Evolutionary conservation across 92 coral and sea anemone species (phyloP).

Genomic region (Zoanthus sociatus): DNA sequence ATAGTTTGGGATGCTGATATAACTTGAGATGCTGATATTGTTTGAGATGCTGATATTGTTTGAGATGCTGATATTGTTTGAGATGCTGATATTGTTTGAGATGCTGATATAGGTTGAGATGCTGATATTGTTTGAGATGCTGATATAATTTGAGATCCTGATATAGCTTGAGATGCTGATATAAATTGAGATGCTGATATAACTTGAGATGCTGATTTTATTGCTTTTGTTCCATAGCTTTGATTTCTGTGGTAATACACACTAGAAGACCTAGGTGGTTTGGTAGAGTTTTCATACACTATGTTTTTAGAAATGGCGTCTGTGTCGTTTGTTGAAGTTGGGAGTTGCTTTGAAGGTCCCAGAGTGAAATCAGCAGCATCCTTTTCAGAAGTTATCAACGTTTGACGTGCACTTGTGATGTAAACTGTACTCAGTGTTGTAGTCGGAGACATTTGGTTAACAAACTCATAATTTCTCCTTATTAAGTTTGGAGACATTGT

Average conservation of each 20-base stretch:
- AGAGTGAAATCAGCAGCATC: background rate
- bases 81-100: background rate
- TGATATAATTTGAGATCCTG: too few species aligned
- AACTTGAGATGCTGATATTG: too few species aligned
- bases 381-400: background rate
- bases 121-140: background rate
- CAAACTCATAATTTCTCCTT: background rate
- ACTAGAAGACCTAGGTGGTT: background rate
- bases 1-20: background rate
- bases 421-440: background rate
- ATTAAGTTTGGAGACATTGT: background rate
- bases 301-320: background rate
- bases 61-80: too few species aligned
- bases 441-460: background rate
- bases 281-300: background rate
- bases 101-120: too few species aligned
- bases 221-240: background rate
- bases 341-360: background rate
- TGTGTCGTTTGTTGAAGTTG: background rate
- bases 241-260: background rate
- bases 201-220: background rate
- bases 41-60: background rate
- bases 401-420: background rate
- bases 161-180: background rate
- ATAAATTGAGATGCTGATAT: too few species aligned